phyloP scores from a whole-genome alignment of 2,113 vertebrate species.

The Prochilodus magdalenae region DNA sequence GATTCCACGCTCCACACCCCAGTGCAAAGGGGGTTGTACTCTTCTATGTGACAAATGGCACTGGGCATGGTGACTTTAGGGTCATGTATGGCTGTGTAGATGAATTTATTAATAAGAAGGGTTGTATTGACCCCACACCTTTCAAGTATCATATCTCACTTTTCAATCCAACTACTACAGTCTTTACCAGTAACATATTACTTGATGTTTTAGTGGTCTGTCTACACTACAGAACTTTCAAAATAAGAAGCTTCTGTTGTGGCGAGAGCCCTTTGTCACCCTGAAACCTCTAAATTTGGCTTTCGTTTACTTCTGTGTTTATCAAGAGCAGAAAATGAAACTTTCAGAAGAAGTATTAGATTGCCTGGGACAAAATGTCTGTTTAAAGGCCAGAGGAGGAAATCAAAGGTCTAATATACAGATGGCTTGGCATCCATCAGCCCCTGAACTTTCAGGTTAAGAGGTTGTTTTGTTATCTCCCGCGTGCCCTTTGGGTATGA shows the following conservation, averaged over 20 bases:
- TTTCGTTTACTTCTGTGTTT: conserved; percentile 28
- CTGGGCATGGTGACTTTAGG: too few species aligned
- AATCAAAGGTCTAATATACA: conserved; percentile 56
- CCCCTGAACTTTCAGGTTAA: conserved; percentile 64
- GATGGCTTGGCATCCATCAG: conserved; percentile 53
- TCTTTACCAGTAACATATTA: too few species aligned
- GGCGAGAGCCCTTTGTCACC: neutral
- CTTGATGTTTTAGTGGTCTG: too few species aligned
- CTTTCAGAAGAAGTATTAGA: conserved; percentile 26
- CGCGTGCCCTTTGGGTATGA: conserved; percentile 75
- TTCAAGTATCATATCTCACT: too few species aligned
- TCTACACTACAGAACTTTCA: neutral
- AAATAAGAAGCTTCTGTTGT: neutral
- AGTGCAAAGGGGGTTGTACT: too few species aligned
- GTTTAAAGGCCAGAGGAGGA: conserved; percentile 39
- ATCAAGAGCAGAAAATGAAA: conserved; percentile 11
- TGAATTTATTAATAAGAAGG: too few species aligned
- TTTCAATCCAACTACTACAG: too few species aligned
- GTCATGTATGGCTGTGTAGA: too few species aligned
- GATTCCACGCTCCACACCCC: too few species aligned
- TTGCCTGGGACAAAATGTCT: conserved; percentile 18
- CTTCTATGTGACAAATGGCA: too few species aligned
- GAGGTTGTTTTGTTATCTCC: conserved; percentile 72
- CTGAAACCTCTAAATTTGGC: too few species aligned
- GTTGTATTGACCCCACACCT: too few species aligned